Percentiles rank a stretch among this genome's conserved stretches.
Evolutionary conservation across 1,140 invertebrate genomes (phyloP).

Genomic region (Tetramorium simillimum): DNA sequence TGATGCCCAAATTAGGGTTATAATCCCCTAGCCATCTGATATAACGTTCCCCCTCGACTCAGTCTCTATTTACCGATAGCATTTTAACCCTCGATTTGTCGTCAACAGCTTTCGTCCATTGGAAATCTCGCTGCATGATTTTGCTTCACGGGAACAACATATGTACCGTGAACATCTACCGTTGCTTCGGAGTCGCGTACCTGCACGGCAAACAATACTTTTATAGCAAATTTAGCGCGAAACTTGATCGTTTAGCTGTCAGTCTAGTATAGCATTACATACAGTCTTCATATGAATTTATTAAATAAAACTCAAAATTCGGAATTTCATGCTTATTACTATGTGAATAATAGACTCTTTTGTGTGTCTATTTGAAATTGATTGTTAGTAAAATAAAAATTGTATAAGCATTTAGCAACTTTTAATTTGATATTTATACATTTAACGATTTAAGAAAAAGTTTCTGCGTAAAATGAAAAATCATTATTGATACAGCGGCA

Average conservation of each 20-base stretch:
- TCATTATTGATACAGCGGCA: neutral
- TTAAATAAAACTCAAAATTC: neutral
- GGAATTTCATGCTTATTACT: neutral
- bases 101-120: conserved; percentile 84
- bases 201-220: conserved; percentile 10
- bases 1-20: conserved; percentile 83
- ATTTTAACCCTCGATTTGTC: conserved; percentile 86
- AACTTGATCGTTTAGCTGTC: neutral
- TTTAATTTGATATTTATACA: neutral
- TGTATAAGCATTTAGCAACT: neutral
- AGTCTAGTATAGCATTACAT: neutral
- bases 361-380: neutral
- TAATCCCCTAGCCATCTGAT: conserved; percentile 83
- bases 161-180: conserved; percentile 72
- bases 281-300: neutral
- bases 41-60: conserved; percentile 72
- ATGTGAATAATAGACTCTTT: neutral
- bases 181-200: conserved; percentile 51
- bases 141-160: conserved; percentile 65
- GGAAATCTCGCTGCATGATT: conserved; percentile 78
- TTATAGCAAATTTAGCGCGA: neutral
- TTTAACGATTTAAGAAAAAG: neutral
- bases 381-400: neutral
- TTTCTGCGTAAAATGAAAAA: neutral
- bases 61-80: conserved; percentile 84